phyloP scores from a whole-genome alignment of 2,113 vertebrate species.

The Stictonetta naevosa region DNA sequence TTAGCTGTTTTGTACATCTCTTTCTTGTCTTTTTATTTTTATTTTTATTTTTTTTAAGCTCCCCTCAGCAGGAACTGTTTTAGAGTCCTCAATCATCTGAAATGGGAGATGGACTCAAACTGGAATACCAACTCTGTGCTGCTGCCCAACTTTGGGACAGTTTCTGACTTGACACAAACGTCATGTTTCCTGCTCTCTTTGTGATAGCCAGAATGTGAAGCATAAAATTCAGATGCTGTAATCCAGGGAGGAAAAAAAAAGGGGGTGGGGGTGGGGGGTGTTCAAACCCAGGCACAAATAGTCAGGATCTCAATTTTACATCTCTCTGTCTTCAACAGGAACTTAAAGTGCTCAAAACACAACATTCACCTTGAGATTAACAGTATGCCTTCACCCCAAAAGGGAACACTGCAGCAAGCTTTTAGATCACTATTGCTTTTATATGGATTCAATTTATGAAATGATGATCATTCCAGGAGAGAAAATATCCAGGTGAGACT shows the following conservation, averaged over 20 bases:
- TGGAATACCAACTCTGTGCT: not conserved
- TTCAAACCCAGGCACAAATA: not conserved
- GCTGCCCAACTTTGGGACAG: not conserved
- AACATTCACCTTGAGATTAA: not conserved
- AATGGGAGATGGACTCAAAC: not conserved
- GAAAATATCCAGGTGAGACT: not conserved
- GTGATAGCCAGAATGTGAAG: not conserved
- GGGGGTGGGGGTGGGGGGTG: too few species aligned
- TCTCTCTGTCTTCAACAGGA: not conserved
- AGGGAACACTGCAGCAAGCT: fast-evolving
- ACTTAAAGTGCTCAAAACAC: not conserved
- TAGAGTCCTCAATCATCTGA: not conserved
- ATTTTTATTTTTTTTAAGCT: not conserved
- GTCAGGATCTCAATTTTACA: not conserved
- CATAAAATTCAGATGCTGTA: not conserved
- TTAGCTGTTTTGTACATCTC: not conserved
- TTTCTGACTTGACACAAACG: not conserved
- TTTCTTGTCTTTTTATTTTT: not conserved
- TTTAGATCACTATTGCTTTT: not conserved
- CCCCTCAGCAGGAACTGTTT: not conserved
- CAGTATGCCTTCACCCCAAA: too few species aligned
- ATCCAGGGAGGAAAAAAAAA: not conserved
- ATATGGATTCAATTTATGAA: not conserved
- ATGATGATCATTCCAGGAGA: not conserved
- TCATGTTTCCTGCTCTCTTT: not conserved